Conservation (phyloP, 2,888 invertebrate species). For the Lottia scabra region DNA sequence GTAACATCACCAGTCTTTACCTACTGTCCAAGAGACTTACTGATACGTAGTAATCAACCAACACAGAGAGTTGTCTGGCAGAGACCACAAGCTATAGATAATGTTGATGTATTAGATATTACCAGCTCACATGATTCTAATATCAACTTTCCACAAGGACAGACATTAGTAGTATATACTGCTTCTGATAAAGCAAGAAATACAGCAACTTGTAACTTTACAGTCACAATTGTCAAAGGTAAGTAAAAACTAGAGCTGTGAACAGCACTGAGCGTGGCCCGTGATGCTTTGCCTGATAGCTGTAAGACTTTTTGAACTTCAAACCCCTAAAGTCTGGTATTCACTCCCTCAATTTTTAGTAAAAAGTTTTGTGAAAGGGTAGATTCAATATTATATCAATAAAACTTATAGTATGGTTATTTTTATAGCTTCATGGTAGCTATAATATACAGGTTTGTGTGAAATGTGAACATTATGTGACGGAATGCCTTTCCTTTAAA, state of each 20-base stretch:
- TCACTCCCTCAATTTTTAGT: no score
- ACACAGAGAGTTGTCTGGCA: conserved; percentile 48
- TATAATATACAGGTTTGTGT: no score
- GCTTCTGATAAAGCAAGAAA: conserved; percentile 54
- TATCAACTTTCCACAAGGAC: conserved; percentile 42
- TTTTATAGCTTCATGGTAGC: no score
- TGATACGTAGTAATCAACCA: conserved; percentile 37
- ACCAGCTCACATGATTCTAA: conserved; percentile 42
- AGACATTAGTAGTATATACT: conserved; percentile 47
- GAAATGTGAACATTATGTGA: no score
- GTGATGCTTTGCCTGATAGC: no score
- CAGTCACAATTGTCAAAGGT: conserved; percentile 44
- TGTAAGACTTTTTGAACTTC: no score
- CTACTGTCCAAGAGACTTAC: conserved; percentile 49
- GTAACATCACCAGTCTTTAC: conserved; percentile 49
- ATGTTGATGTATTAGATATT: conserved; percentile 40
- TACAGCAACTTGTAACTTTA: conserved; percentile 50
- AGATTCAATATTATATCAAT: no score
- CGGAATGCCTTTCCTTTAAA: no score
- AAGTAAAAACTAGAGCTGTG: not conserved
- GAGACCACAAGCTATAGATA: conserved; percentile 52
- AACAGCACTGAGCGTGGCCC: no score
- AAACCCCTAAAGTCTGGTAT: no score
- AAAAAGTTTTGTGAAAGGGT: no score
- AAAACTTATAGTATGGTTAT: no score